Evolutionary conservation across 1,140 invertebrate genomes (phyloP), one percentile per base, ranked within the genome.

Genomic region (Argopecten irradians): DNA sequence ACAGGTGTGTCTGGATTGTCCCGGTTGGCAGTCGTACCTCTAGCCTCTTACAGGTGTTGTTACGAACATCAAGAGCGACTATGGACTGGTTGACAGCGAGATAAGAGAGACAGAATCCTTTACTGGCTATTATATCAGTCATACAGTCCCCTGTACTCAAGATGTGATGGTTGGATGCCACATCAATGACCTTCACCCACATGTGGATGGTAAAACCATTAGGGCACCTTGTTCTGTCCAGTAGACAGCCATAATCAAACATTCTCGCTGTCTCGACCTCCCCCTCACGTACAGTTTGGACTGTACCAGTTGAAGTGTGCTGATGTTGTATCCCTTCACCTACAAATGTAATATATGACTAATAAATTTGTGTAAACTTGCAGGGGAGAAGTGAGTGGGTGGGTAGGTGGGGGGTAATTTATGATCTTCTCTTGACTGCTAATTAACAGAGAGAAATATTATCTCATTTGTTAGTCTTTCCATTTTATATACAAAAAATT

Each of bases 121-220:
- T 28, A n/a, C 55, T 71, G 55, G 8, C 55, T 0, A 71, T 71
- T n/a, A 71, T 22, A 71, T 71, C 55, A 5, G 55, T 71, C 55
- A 71, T 71, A 71, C 55, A 71, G 55, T 71, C 55, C n/a, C 55
- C 55, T 28, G 55, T 71, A 71, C 55, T n/a, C 22, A 71, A n/a
- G 55, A 71, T 71, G 55, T 71, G n/a, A 28, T 71, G 55, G 55
- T 71, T 71, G 16, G 55, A 71, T n/a, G 28, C 16, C 55, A 71
- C 0, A 11, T 71, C 13, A 71, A 28, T 71, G 55, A 71, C 55
- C 55, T 71, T 71, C 55, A 71, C 14, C 55, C n/a, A 28, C 55
- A 28, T n/a, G 1, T 8, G n/a, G 28, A 71, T 71, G 13, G 55
- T 71, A n/a, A 71, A 71, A 71, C 55, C 55, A 5, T 28, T 71